phyloP scores from a whole-genome alignment of 2,113 vertebrate genomes.

The Percopsis transmontana region DNA sequence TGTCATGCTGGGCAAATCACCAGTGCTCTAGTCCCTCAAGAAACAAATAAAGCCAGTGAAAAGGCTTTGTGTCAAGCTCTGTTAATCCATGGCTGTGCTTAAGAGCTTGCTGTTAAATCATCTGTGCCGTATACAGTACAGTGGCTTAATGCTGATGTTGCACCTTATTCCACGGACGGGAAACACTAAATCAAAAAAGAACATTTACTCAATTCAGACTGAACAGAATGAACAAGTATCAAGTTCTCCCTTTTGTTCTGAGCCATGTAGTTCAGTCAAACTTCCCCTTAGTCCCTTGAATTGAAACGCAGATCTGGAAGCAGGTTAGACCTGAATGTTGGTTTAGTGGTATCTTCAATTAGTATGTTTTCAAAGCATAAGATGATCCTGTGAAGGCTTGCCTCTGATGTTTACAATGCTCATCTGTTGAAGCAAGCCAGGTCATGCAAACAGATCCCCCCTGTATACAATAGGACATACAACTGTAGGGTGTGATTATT shows the following conservation, averaged over 20 bases:
- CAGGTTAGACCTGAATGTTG: constrained; percentile 3
- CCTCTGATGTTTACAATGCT: constrained; percentile 15
- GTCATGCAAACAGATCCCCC: background rate
- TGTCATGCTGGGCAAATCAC: constrained; percentile 53
- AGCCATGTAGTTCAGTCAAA: background rate
- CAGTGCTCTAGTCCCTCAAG: constrained; percentile 50
- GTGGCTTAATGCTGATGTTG: constrained; percentile 67
- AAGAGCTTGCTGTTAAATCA: constrained; percentile 66
- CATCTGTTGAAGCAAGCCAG: background rate
- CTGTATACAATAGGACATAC: background rate
- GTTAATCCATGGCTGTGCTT: constrained; percentile 68
- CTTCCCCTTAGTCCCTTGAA: constrained; percentile 3
- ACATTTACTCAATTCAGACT: constrained; percentile 25
- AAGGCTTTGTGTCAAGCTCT: constrained; percentile 72
- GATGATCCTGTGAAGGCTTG: constrained; percentile 4
- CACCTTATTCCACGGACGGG: constrained; percentile 61
- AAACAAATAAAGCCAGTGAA: constrained; percentile 64
- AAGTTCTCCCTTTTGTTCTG: constrained; percentile 9
- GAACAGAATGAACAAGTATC: constrained; percentile 26
- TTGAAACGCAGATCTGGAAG: constrained; percentile 4
- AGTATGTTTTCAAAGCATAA: constrained; percentile 27
- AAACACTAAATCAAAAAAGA: constrained; percentile 54
- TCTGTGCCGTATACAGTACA: constrained; percentile 59
- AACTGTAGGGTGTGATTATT: background rate
- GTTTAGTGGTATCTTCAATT: constrained; percentile 27